A percentile compares a stretch with the other conserved stretches of the same genome.
Conservation (phyloP, 2,797 vertebrate genomes). For the Salmo trutta region DNA sequence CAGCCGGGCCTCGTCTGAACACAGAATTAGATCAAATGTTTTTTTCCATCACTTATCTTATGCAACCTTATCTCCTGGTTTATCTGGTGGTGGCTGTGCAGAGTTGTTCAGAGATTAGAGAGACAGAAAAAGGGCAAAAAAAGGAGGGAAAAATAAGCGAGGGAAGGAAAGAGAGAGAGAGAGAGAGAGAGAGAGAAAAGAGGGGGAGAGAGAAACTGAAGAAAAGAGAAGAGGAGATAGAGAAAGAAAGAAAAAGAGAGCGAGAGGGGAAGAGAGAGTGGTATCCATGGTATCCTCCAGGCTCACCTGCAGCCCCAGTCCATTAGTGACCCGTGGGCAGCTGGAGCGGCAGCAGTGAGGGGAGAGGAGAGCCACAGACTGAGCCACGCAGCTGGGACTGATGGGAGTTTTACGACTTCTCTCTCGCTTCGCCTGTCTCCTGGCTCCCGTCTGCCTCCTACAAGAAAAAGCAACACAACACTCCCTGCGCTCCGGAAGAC, state of each 20-base stretch:
- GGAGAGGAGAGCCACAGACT: too few species aligned
- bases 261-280: background rate
- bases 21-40: slow-evolving; percentile 1
- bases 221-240: background rate
- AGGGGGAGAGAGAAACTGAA: background rate
- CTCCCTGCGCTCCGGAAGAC: slow-evolving; percentile 32
- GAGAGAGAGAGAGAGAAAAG: background rate
- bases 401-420: slow-evolving; percentile 39
- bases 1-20: slow-evolving; percentile 10
- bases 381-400: slow-evolving; percentile 15
- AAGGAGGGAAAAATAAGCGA: background rate
- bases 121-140: background rate
- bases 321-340: slow-evolving; percentile 43
- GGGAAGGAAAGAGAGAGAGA: background rate
- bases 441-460: slow-evolving; percentile 46
- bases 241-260: background rate
- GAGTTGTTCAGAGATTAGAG: background rate
- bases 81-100: background rate
- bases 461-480: slow-evolving; percentile 37
- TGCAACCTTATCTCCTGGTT: background rate
- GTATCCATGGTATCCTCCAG: slow-evolving; percentile 28
- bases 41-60: slow-evolving; percentile 4
- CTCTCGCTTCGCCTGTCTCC: slow-evolving; percentile 4
- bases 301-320: slow-evolving; percentile 39
- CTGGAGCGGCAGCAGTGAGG: slow-evolving; percentile 14